Evolutionary conservation across 1,140 invertebrate species (phyloP), one percentile per base, ranked within the genome.

Genomic region (Antheraea mylitta): DNA sequence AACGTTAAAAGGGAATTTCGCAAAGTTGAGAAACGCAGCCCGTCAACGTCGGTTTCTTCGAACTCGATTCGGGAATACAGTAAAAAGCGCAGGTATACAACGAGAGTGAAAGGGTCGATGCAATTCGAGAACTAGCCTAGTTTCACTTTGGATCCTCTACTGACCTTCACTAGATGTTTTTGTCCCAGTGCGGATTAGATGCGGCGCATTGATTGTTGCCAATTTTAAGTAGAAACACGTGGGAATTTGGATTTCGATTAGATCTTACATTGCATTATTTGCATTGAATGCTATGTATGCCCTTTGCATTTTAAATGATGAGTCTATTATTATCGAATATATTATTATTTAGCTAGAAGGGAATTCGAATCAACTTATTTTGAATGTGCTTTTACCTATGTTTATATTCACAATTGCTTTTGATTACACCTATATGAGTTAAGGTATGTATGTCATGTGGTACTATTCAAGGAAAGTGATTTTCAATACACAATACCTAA

Each of bases 101-200:
- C 77, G 89, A 92, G 86, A 92, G 89, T 92, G 89, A 92, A 92
- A 92, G 89, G 89, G 90, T 89, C 90, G 74, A 83, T 87, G 90
- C 90, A 90, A 92, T 89, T 79, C 77, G 90, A 92, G 87, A 85
- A 82, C 82, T 80, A 81, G 81, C 82, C 81, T 75, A 87, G 87
- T 89, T 90, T 89, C 85, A 77, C 82, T 82, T 36, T 48, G 62
- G 42, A 66, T 66, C 76, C 62, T 70, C 70, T 68, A 79, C 85
- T 92, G 90, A 92, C 90, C 90, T 87, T 79, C 75, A 74, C 18
- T 65, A 11, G 19, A 64, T 38, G 82, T 90, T 91, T 90, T 91
- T 90, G 82, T 75, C 71, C 68, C 71, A 67, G 30, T 64, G 19
- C 66, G 60, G 75, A 89, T 86, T 82, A 82, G 80, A 88, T 89